These are phyloP conservation scores for Arctocebus calabarensis DNA, from an alignment of 2,797 vertebrate genomes.

Conservation along the genomic window DNA sequence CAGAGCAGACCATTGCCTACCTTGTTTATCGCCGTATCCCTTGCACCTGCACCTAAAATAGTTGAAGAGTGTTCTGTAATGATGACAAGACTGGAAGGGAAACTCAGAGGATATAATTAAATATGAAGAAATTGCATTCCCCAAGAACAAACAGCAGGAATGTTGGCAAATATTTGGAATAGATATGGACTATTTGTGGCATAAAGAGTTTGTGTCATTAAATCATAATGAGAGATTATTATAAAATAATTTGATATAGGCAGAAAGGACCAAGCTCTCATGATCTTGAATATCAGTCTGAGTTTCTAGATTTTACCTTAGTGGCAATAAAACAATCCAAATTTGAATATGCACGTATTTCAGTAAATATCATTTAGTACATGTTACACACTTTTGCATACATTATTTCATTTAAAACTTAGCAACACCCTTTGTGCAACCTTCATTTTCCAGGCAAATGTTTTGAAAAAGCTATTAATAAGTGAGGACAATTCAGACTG, in stretches of 20 bases:
- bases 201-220: neutral
- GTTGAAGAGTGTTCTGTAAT: neutral
- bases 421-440: neutral
- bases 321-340: neutral
- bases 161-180: neutral
- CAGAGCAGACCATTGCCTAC: neutral
- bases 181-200: neutral
- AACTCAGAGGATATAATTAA: neutral
- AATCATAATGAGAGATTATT: neutral
- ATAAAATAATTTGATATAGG: neutral
- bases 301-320: conserved; percentile 42
- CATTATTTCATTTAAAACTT: conserved; percentile 22
- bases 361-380: neutral
- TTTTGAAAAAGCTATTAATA: neutral
- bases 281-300: neutral
- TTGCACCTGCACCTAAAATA: neutral
- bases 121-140: neutral
- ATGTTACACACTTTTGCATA: neutral
- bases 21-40: neutral
- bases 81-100: neutral
- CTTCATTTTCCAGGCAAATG: conserved; percentile 1
- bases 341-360: neutral
- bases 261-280: neutral
- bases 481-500: neutral
- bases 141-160: neutral